Base-by-base conservation (phyloP, 2,888 invertebrate species). In the Scaptodrosophila latifasciaeformis region DNA sequence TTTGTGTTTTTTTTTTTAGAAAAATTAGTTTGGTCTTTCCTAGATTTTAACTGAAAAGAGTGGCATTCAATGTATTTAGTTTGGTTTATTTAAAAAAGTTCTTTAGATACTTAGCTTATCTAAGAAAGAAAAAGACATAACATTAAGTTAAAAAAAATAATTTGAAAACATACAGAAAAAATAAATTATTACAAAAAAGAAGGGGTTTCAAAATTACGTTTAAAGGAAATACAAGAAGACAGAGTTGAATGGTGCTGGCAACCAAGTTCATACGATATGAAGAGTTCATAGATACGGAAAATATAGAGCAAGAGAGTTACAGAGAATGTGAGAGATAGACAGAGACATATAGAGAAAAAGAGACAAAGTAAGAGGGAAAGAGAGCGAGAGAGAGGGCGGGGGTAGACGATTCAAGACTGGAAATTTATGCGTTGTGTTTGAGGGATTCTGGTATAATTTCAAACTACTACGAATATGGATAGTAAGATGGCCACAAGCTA, bases 191-290 rank as follows among this genome's bases (percentile, higher is more conserved):
- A 54, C 35, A 56, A 39, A 61, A 30, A 37, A 64, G 35, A 52
- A 60, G n/a, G n/a, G n/a, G n/a, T 10, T 34, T 1, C 15, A 34
- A 34, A 13, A 34, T 1, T 34, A 34, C 45, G 58, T 57, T 50
- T 37, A 7, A 58, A 54, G 37, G 51, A 59, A 70, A 52, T 5
- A 51, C n/a, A 54, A 58, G 34, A 43, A 51, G 46, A 35, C 10
- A 54, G 30, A 49, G 60, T 53, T 51, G 29, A 57, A 66, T 50
- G 54, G 62, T 75, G 75, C 67, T 78, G 55, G 51, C 7, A 24
- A 7, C 24, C 3, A 24, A 24, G 24, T 24, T 24, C 24, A 5
- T 24, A 62, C 42, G 49, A 58, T 51, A 24, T 24, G 24, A 24
- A 24, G 7, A 7, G 3, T 7, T 5, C 24, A 24, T 24, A 24